Base-by-base conservation (phyloP, 2,888 invertebrate species). In the Linnaemya vulpina region DNA sequence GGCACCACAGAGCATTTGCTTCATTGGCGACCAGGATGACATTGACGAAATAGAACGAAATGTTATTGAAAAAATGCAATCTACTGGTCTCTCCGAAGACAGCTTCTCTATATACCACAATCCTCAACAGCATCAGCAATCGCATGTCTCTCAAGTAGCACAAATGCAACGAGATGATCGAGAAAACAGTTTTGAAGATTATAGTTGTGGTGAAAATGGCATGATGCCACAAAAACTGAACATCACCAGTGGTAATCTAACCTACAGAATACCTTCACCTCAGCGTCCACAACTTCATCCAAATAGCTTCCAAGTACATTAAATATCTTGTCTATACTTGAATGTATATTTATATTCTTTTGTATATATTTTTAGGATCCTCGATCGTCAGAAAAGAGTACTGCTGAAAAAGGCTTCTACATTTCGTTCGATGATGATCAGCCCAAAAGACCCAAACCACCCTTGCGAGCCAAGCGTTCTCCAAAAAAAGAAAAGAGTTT, bases 1-100 rank as follows among this genome's bases (percentile, higher is more conserved):
- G 97, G 97, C 97, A 89, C 97, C 98, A 0, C 98, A 98, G 91
- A 97, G 96, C 93, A 97, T 98, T 89, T 97, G 97, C 76, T 98
- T 98, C 90, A 97, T 97, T 88, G 97, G 97, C 90, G 95, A 94
- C 91, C 94, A 94, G 30, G 93, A 93, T 63, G 94, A 94, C 92
- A 91, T 91, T 17, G 92, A 92, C 8, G 92, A 92, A 84, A 89
- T 92, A 62, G 93, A 93, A 88, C 91, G 91, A 77, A 91, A 91
- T 79, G 91, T 92, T 22, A 91, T 91, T 70, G 92, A 92, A 80
- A 89, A 90, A 9, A 89, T 90, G 89, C 91, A 91, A 87, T 87
- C 89, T 38, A 89, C 91, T 58, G 88, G 89, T 80, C 88, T 91
- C 67, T 88, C 90, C 4, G 91, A 90, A 70, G 89, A 89, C 84